A percentile compares a stretch with the other conserved stretches of the same genome.
Evolutionary conservation across 2,113 vertebrate species (phyloP).

Genomic region (Emydocephalus ijimae): DNA sequence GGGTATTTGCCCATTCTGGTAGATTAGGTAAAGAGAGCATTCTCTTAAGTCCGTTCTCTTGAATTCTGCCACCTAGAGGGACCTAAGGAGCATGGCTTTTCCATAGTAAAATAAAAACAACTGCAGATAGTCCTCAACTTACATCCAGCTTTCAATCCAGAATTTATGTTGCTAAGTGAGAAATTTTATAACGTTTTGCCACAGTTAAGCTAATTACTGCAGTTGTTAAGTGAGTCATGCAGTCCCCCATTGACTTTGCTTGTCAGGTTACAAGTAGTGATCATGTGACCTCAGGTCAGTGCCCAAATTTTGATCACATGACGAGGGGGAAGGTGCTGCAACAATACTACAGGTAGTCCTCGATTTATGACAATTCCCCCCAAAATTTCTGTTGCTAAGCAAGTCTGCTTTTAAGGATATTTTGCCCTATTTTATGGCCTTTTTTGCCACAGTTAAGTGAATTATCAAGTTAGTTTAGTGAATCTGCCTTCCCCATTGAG

Average conservation of each 20-base stretch:
- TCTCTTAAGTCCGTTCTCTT: neutral
- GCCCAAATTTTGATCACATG: neutral
- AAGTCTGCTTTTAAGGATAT: neutral
- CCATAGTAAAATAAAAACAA: neutral
- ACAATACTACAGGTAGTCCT: neutral
- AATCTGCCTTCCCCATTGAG: neutral
- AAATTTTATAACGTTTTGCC: no score
- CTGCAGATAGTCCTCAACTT: neutral
- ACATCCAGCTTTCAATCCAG: neutral
- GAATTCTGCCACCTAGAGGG: neutral
- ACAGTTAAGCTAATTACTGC: neutral
- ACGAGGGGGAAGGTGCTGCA: neutral
- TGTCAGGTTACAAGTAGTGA: neutral
- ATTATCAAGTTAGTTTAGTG: neutral
- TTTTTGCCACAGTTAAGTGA: neutral
- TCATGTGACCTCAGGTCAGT: neutral
- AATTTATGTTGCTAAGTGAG: neutral
- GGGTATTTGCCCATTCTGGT: neutral
- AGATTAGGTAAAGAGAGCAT: neutral
- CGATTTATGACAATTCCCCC: neutral
- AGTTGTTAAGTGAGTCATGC: neutral
- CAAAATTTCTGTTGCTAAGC: neutral
- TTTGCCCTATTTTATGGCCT: neutral
- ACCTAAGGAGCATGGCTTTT: neutral
- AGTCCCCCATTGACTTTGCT: neutral